Base-by-base conservation (phyloP, 2,113 vertebrate species). In the Conger conger region DNA sequence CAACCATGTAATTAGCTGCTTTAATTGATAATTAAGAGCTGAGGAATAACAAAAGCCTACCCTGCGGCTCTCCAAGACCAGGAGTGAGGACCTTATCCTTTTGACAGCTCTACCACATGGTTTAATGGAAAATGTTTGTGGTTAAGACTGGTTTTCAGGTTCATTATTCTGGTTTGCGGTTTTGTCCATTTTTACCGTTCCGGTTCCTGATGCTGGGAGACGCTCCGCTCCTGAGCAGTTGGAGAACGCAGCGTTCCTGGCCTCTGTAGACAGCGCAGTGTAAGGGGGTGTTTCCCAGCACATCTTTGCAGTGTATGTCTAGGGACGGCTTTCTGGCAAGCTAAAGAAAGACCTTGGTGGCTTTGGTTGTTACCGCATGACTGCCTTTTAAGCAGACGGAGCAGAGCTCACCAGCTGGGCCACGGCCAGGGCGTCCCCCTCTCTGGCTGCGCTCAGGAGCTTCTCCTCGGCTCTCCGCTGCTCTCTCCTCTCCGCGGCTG, bases 181-280 rank as follows among this genome's bases (percentile, higher is more conserved):
- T 4, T 23, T 60, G 11, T 73, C 68, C 68, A 1, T 90, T 91
- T 93, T 85, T 88, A 98, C 97, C 95, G 40, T 96, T 96, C 89
- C 92, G 96, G 91, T 99, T 99, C 90, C 88, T 96, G 87, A 95
- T 88, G 88, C 88, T 93, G 33, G 94, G 92, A 86, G 93, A 92
- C 84, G 97, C 97, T 86, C 97, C 97, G 88, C 87, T 95, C 93
- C 94, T 97, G 0, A 99, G 95, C 85, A 99, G 97, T 76, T 96
- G 96, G 85, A 96, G 73, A 54, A 96, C 94, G 92, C 97, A 97
- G 30, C 96, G 95, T 86, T 96, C 97, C 87, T 97, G 97, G 86
- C 96, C 97, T 83, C 97, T 97, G 91, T 97, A 97, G 1, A 97
- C 96, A 20, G 97, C 97, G 90, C 97, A 96, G 84, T 98, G 98